These are phyloP conservation scores for Schlechtendalia chinensis DNA, from an alignment of 1,140 invertebrate species.

Conservation along the genomic window DNA sequence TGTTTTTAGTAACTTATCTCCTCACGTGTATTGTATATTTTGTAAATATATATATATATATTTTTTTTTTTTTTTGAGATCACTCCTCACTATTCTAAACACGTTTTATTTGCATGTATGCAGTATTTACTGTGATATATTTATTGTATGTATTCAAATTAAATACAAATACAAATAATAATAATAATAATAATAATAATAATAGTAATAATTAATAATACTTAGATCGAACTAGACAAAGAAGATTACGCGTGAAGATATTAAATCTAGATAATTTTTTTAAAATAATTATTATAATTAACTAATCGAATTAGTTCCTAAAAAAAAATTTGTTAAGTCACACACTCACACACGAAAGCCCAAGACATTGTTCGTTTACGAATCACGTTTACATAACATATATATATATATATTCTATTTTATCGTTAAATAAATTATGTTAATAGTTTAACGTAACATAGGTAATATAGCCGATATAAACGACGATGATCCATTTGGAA, in stretches of 20 bases:
- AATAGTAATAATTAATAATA: too few species aligned
- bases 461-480: too few species aligned
- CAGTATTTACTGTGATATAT: conserved; percentile 49
- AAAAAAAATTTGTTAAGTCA: conserved; percentile 7
- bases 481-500: neutral
- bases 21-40: neutral
- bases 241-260: neutral
- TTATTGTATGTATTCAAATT: conserved; percentile 35
- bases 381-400: neutral
- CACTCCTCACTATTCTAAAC: conserved; percentile 32
- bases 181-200: conserved; percentile 17
- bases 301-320: conserved; percentile 48
- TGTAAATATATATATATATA: too few species aligned
- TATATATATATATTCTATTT: neutral
- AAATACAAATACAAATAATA: neutral
- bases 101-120: conserved; percentile 41
- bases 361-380: conserved; percentile 15
- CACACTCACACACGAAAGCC: neutral
- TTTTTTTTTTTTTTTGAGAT: conserved; percentile 12
- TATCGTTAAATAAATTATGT: neutral
- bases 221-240: conserved; percentile 25
- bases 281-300: conserved; percentile 39
- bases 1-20: conserved; percentile 19
- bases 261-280: conserved; percentile 42
- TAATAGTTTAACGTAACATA: too few species aligned